phyloP scores from a whole-genome alignment of 2,113 vertebrate species.

The Barnardius zonarius region DNA sequence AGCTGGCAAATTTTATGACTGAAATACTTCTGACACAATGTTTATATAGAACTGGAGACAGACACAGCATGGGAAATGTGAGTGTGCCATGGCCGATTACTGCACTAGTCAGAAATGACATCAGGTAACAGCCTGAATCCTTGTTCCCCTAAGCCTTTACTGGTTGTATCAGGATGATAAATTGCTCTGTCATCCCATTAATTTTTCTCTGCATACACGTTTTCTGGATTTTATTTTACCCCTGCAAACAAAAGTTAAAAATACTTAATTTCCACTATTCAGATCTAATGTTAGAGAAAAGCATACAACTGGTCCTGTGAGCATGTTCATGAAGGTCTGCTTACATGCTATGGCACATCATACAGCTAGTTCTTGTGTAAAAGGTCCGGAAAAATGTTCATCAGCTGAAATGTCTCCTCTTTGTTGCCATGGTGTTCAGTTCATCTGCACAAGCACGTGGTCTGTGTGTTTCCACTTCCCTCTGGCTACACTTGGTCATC shows the following conservation, averaged over 20 bases:
- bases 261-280: neutral
- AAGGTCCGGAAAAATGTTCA: neutral
- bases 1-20: neutral
- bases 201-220: neutral
- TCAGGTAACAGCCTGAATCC: neutral
- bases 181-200: neutral
- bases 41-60: neutral
- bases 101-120: neutral
- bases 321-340: neutral
- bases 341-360: accelerated
- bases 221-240: neutral
- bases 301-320: neutral
- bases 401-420: neutral
- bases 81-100: neutral
- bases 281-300: neutral
- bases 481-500: neutral
- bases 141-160: neutral
- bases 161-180: neutral
- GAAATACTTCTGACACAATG: neutral
- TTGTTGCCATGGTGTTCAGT: neutral
- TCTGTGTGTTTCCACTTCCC: neutral
- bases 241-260: neutral
- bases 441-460: neutral
- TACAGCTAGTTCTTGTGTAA: neutral
- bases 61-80: neutral